Base-by-base conservation (phyloP, 2,888 invertebrate genomes). In the Mythimna vitellina region DNA sequence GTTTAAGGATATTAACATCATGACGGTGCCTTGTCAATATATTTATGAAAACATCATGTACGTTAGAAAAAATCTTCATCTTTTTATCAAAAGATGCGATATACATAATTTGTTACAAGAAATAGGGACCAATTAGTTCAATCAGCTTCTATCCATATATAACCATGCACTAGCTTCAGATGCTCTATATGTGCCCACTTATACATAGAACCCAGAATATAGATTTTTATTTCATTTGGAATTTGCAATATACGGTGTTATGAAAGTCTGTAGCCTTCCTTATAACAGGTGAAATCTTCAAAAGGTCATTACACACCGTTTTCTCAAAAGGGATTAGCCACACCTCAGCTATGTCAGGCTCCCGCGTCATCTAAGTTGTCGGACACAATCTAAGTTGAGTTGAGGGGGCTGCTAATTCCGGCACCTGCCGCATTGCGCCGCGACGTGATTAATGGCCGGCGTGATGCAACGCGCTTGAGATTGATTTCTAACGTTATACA, bases 321-420 rank as follows among this genome's bases (percentile, higher is more conserved):
- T 29, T n/a, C 4, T 17, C 12, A n/a, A 42, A 29, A 35, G 6
- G 25, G 8, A 35, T 66, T 22, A 53, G 6, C 20, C 53, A 38
- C 38, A 57, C 12, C 6, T 22, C n/a, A 6, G 10, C 17, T 65
- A 73, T 71, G 82, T 76, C 78, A 65, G 83, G 63, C 63, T 62
- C 70, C 46, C 76, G 12, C 82, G 78, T 89, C 87, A 88, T 88
- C 78, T 81, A 85, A 88, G 86, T 88, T 87, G 67, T 74, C 76
- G 74, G 83, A 81, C 85, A 85, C 86, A 84, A 87, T 89, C 85
- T 87, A 89, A 86, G 86, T 86, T 84, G 82, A 81, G 49, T 49
- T 20, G 49, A 49, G 20, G 49, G 20, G 57, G 51, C 73, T 65
- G 63, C 73, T 70, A 67, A 68, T 72, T 69, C 66, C 58, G 53